Conservation (phyloP, 2,797 vertebrate species). For the Eptatretus atami region DNA sequence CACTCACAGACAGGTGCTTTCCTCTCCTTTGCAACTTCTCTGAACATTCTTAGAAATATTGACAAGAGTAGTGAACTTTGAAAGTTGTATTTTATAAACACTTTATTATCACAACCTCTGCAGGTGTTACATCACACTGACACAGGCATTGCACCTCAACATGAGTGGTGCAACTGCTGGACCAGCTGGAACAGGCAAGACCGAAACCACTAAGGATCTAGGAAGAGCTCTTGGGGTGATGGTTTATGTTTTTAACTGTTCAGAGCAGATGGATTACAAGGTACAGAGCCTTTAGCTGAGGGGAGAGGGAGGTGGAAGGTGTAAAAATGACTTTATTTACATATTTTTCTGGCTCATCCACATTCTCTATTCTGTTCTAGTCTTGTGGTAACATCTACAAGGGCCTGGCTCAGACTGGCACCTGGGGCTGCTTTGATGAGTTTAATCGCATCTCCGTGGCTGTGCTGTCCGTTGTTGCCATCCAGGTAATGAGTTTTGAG, state of each 20-base stretch:
- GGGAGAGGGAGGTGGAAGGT: too few relatives aligned
- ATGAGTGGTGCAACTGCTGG: constrained; percentile 75
- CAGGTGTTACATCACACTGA: constrained; percentile 84
- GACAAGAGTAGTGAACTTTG: not conserved
- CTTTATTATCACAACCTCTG: too few relatives aligned
- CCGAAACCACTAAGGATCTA: constrained; percentile 81
- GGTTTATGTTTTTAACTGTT: constrained; percentile 95
- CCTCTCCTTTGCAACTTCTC: not conserved
- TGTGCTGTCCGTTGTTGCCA: constrained; percentile 74
- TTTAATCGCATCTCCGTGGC: constrained; percentile 91
- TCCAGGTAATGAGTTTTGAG: constrained; percentile 31
- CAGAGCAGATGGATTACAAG: constrained; percentile 97
- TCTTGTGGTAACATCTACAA: constrained; percentile 94
- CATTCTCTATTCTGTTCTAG: constrained; percentile 15
- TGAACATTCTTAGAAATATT: not conserved
- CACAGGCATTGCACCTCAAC: constrained; percentile 62
- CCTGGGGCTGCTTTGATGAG: constrained; percentile 94
- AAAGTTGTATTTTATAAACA: not conserved
- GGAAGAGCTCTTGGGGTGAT: constrained; percentile 62
- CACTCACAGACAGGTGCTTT: constrained; percentile 31
- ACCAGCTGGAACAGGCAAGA: constrained; percentile 75
- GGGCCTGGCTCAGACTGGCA: constrained; percentile 68
- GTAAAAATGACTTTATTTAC: too few relatives aligned
- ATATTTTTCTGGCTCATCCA: too few relatives aligned
- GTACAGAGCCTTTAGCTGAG: constrained; percentile 14